phyloP scores from a whole-genome alignment of 2,888 invertebrate genomes.

The Volucella inanis region DNA sequence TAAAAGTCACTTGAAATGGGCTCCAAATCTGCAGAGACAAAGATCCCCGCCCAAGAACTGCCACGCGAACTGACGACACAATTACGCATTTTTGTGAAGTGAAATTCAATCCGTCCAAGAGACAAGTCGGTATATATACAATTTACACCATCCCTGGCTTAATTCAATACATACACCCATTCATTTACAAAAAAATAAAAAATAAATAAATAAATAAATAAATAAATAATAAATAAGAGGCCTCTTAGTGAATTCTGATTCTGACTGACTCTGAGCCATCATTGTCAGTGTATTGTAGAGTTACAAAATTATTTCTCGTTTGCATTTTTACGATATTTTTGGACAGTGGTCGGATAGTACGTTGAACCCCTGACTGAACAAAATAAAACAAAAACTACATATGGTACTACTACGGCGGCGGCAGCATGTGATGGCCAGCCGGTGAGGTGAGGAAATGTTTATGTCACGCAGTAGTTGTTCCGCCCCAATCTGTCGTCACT shows the following conservation, averaged over 20 bases:
- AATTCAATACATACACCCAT: conserved; percentile 26
- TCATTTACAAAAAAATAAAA: conserved; percentile 21
- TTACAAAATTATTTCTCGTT: conserved; percentile 64
- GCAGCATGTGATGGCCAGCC: no score
- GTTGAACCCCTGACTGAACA: conserved; percentile 54
- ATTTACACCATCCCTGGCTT: not conserved
- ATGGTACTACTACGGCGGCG: conserved; percentile 10
- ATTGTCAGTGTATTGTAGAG: conserved; percentile 53
- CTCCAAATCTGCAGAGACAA: not conserved
- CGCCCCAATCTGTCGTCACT: conserved; percentile 41
- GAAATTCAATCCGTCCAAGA: conserved; percentile 30
- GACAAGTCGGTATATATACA: not conserved
- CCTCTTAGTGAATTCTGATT: not conserved
- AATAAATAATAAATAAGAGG: no score
- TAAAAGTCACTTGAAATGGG: not conserved
- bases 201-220: not conserved
- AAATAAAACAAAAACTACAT: conserved; percentile 28
- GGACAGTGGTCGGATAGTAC: conserved; percentile 63
- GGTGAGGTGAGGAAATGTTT: conserved; percentile 52
- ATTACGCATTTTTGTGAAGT: conserved; percentile 47
- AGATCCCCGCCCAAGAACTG: not conserved
- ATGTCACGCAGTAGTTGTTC: conserved; percentile 63
- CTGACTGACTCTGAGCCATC: not conserved
- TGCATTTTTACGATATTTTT: conserved; percentile 69
- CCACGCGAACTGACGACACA: conserved; percentile 24